Base-by-base conservation (phyloP, 2,797 vertebrate species). In the Sitta carolinensis region DNA sequence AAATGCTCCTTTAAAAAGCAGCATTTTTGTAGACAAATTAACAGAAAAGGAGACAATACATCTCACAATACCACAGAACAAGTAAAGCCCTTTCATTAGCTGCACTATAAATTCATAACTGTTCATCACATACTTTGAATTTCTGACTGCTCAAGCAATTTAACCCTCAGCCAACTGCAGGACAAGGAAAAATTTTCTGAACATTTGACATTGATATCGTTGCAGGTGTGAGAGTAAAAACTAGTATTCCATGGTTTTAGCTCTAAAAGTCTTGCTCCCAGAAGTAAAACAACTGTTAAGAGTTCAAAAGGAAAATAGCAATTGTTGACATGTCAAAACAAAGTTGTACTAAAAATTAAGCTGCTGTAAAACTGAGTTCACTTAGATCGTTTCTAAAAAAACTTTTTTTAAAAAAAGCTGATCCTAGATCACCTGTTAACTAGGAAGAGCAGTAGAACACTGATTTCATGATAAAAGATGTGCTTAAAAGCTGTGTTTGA, bases 81-180 rank as follows among this genome's bases (percentile, higher is more conserved):
- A 96, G 77, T 92, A 95, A 97, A 98, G 96, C 93, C 95, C 96
- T 97, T 96, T 96, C 89, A 91, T 82, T 94, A 96, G 82, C 91
- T 96, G 87, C 84, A 97, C 95, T 96, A 69, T 87, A 90, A 96
- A 92, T 95, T 94, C 38, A 1, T 96, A 92, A 96, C 91, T 95
- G 94, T 83, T 91, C 82, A 95, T 75, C 91, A 54, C 91, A 82
- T 89, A 94, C 69, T 84, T 83, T 74, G 59, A 96, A 95, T 76
- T 96, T 95, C 79, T 92, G 82, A 94, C 91, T 92, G 67, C 87
- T 96, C 90, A 95, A 95, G 79, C 90, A 94, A 87, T 93, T 87
- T 96, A 80, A 83, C 69, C 84, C 80, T 96, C 94, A 87, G 50
- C 82, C 92, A 94, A 93, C 34, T 69, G 80, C 51, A 94, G 67